Evolutionary conservation across 2,797 vertebrate genomes (phyloP).

Genomic region (Lepilemur septentrionalis): DNA sequence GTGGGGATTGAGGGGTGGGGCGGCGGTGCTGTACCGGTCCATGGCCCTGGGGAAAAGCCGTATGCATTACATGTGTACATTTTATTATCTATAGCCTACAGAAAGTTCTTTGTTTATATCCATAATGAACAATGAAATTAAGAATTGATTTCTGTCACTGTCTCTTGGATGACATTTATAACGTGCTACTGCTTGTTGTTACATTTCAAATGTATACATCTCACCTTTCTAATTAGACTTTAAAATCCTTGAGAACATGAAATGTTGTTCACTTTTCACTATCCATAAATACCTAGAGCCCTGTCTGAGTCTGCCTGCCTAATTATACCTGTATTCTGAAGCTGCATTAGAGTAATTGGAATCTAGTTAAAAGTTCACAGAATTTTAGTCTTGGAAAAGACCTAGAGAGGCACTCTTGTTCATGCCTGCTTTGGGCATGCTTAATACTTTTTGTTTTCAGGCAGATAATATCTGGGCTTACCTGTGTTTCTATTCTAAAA

Average conservation of each 20-base stretch:
- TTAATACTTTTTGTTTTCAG: neutral
- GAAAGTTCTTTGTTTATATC: neutral
- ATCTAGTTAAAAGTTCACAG: neutral
- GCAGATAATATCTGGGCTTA: neutral
- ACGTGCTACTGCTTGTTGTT: conserved; percentile 4
- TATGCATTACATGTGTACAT: neutral
- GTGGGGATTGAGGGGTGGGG: too few species aligned
- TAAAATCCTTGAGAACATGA: conserved; percentile 25
- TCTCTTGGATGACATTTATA: conserved; percentile 33
- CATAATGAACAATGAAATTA: conserved; percentile 1
- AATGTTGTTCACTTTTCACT: conserved; percentile 36
- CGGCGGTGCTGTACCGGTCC: too few species aligned
- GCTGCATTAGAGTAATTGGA: neutral
- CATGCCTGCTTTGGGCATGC: neutral
- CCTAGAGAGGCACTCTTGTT: neutral
- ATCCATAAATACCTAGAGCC: neutral
- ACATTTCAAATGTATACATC: neutral
- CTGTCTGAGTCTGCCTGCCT: neutral
- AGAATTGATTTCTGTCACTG: conserved; percentile 31
- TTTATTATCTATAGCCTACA: neutral
- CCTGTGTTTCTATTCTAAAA: neutral
- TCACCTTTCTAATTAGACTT: conserved; percentile 43
- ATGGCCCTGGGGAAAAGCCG: neutral
- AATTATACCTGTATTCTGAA: neutral
- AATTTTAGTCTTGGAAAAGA: conserved; percentile 4